phyloP scores from a whole-genome alignment of 2,888 invertebrate genomes.

The Colletes collaris region DNA sequence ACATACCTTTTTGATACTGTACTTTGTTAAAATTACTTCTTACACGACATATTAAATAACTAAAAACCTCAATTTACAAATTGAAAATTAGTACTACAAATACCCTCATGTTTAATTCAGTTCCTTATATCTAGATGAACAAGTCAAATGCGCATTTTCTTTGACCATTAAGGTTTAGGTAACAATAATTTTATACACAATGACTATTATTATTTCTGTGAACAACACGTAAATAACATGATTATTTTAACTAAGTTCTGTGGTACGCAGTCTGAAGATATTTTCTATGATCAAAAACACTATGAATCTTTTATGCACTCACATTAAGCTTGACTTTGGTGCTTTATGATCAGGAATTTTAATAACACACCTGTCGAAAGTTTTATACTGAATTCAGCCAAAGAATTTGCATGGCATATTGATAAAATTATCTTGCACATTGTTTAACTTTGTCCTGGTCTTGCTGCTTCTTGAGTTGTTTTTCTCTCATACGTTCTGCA shows the following conservation, averaged over 20 bases:
- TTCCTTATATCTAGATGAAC: constrained; percentile 65
- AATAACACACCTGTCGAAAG: constrained; percentile 45
- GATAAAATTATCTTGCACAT: constrained; percentile 66
- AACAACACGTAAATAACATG: constrained; percentile 63
- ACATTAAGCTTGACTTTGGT: constrained; percentile 50
- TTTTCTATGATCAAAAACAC: constrained; percentile 58
- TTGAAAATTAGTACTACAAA: constrained; percentile 65
- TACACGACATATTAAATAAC: constrained; percentile 68
- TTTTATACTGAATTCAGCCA: constrained; percentile 35
- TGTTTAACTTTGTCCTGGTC: constrained; percentile 74
- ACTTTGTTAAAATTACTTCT: constrained; percentile 51
- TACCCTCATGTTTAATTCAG: constrained; percentile 56
- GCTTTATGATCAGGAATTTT: constrained; percentile 40
- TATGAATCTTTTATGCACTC: constrained; percentile 50
- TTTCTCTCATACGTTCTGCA: constrained; percentile 94
- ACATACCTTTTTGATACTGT: constrained; percentile 63
- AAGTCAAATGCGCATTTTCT: constrained; percentile 63
- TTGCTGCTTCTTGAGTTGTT: constrained; percentile 91
- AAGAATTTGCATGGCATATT: constrained; percentile 34
- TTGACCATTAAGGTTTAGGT: constrained; percentile 61
- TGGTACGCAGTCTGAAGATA: constrained; percentile 52
- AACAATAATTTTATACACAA: constrained; percentile 72
- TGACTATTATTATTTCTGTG: constrained; percentile 60
- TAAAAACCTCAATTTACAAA: constrained; percentile 62
- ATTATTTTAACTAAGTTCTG: constrained; percentile 55